Conservation (phyloP, 2,113 vertebrate genomes). For the Microtus montanus region DNA sequence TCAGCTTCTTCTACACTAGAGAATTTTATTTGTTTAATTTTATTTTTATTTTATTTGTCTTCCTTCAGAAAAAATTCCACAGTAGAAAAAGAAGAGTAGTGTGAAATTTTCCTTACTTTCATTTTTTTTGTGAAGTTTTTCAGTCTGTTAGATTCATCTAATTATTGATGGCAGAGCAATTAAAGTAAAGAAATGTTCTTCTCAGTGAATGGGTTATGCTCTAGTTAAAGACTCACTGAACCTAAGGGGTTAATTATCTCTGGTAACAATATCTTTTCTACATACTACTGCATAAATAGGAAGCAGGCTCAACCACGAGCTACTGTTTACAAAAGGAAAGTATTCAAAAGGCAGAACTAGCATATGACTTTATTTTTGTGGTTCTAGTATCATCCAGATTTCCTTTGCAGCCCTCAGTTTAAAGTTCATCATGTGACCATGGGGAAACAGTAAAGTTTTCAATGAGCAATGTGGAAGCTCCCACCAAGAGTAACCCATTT, state of each 20-base stretch:
- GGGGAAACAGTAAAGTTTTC: neutral
- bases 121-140: slow-evolving; percentile 15
- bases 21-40: too few relatives aligned
- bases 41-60: neutral
- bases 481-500: neutral
- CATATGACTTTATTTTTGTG: neutral
- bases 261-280: neutral
- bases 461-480: neutral
- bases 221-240: neutral
- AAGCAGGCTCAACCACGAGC: neutral
- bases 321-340: slow-evolving; percentile 10
- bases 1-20: too few relatives aligned
- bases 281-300: neutral
- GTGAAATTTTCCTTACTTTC: slow-evolving; percentile 22
- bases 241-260: neutral
- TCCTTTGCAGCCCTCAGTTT: neutral
- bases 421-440: neutral
- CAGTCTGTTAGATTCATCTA: neutral
- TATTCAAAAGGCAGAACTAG: neutral
- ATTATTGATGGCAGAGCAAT: neutral
- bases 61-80: slow-evolving; percentile 14
- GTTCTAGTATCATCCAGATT: neutral
- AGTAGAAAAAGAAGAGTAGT: slow-evolving; percentile 20
- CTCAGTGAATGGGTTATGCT: neutral
- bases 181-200: neutral